Evolutionary conservation across 2,113 vertebrate genomes (phyloP), one percentile per base, ranked within the genome.

Genomic region (Psophia crepitans): DNA sequence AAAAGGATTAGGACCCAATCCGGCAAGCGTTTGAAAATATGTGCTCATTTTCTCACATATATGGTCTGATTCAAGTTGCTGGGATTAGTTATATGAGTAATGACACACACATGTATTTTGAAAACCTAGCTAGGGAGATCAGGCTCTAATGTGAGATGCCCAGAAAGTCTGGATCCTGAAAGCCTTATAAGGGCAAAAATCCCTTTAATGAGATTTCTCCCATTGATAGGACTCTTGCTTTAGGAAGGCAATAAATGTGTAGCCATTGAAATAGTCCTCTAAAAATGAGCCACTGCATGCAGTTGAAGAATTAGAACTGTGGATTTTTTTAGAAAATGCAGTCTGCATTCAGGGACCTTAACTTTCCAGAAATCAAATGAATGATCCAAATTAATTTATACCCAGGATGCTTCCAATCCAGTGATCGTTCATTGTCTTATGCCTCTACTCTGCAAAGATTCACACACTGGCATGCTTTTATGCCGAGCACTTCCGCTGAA

Each of bases 171-270:
- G 69, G 33, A 63, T 89, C 43, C 51, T 81, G 51, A 84, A 89
- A 71, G 14, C 87, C 94, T 87, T 94, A 85, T 93, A 93, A 93
- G 70, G 87, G 9, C 30, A 96, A 89, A 96, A 87, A 84, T 93
- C 22, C 12, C 21, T 79, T 76, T 83, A 89, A 70, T 74, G 60
- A 93, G 86, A 84, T 91, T 94, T 84, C 18, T 78, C 24, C 65
- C 35, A 30, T 9, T 71, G 48, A 75, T 89, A 94, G 18, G 9
- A 33, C 22, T 76, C 57, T 46, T 48, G 23, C 41, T 75, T 92
- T 35, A 94, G 51, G 82, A 92, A 91, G 27, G 35, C 65, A 79
- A 64, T 8, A 23, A 18, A 71, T 90, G 30, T 27, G n/a, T 44
- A 71, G 6, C 43, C 33, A 46, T 68, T 84, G 16, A 93, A 93